phyloP scores from a whole-genome alignment of 2,113 vertebrate genomes.

The Candoia aspera region DNA sequence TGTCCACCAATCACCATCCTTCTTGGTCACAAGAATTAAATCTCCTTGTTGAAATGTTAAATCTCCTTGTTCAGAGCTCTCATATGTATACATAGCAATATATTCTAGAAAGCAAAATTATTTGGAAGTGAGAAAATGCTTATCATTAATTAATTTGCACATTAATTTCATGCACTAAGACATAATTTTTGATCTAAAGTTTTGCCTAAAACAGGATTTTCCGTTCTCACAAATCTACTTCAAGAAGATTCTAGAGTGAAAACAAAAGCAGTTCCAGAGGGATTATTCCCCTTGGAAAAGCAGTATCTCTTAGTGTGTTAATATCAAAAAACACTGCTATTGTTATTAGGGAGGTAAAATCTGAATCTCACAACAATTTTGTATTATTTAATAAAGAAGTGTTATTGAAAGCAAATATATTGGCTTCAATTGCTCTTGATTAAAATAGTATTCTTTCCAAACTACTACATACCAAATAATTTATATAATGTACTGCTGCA shows the following conservation, averaged over 20 bases:
- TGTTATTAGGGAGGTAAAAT: too few relatives aligned
- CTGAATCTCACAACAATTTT: too few relatives aligned
- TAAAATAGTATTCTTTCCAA: neutral
- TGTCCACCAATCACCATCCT: slow-evolving; percentile 99
- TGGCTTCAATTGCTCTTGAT: neutral
- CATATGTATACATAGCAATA: slow-evolving; percentile 98
- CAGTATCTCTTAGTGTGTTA: neutral
- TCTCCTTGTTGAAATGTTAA: slow-evolving; percentile 98
- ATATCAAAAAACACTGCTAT: neutral
- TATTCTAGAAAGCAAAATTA: slow-evolving; percentile 82
- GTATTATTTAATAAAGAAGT: neutral
- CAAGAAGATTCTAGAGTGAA: neutral
- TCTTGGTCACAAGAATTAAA: slow-evolving; percentile 93
- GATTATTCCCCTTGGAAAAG: neutral
- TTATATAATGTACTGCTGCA: neutral
- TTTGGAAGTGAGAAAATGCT: slow-evolving; percentile 56
- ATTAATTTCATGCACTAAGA: neutral
- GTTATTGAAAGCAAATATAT: neutral
- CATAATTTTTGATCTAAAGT: neutral
- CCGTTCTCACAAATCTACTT: neutral
- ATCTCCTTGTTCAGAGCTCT: slow-evolving; percentile 97
- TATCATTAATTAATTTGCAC: slow-evolving; percentile 3
- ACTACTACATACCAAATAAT: neutral
- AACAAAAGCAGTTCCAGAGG: neutral
- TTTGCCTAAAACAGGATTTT: neutral